Conservation (phyloP, 2,888 invertebrate genomes). For the Aspidiotus destructor region DNA sequence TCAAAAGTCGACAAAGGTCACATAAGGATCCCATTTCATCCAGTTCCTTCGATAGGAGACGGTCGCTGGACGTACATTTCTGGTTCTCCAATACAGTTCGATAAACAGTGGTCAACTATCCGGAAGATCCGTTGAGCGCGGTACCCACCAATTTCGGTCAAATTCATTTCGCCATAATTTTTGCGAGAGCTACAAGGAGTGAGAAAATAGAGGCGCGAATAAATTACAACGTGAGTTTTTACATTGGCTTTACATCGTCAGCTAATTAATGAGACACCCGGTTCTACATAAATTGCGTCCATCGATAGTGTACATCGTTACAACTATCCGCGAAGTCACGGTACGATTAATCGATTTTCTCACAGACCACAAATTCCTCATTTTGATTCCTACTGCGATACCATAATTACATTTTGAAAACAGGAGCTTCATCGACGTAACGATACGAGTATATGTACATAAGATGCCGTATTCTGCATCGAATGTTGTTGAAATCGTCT, state of each 20-base stretch:
- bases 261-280: slow-evolving; percentile 4
- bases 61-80: no score
- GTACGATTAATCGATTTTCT: slow-evolving; percentile 1
- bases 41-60: no score
- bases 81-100: no score
- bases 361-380: slow-evolving; percentile 1
- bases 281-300: slow-evolving; percentile 4
- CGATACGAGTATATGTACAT: no score
- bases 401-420: slow-evolving; percentile 27
- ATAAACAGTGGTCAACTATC: no score
- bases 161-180: no score
- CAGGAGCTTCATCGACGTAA: slow-evolving; percentile 15
- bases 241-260: not conserved
- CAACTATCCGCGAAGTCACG: no score
- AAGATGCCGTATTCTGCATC: not conserved
- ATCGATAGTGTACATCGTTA: not conserved
- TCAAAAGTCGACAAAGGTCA: no score
- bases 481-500: slow-evolving; percentile 24
- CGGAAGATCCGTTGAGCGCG: no score
- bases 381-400: slow-evolving; percentile 20
- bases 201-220: not conserved
- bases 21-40: no score
- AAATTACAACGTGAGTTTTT: not conserved
- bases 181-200: not conserved
- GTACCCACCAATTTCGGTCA: no score